Evolutionary conservation across 2,113 vertebrate species (phyloP), one percentile per base, ranked within the genome.

Genomic region (Corythaeola cristata): DNA sequence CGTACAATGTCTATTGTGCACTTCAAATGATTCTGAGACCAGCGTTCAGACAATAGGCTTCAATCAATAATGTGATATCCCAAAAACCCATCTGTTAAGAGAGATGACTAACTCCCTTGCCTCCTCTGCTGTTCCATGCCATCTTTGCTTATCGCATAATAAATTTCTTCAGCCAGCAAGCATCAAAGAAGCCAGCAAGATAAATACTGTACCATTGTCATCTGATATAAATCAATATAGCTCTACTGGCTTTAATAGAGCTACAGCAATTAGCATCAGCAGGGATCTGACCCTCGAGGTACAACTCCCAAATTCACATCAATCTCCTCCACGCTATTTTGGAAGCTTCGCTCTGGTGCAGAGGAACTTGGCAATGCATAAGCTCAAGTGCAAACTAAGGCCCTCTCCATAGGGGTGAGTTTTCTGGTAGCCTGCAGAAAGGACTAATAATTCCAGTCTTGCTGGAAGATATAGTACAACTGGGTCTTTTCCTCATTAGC

Each of bases 21-120:
- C 76, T 72, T 87, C 68, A 86, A 82, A 75, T 23, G 68, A 72
- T 47, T 58, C 47, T 4, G 7, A 64, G 64, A 86, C 13, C 83
- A 68, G 41, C 0, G 1, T 39, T 89, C 84, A 52, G 50, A 89
- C 53, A 84, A 47, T 3, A 76, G 68, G 33, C 74, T 90, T 75
- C 93, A 89, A n/a, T 77, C 88, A 66, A 33, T 23, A 89, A 89
- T 1, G 20, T 3, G 12, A 30, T 41, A 85, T 66, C 92, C 76
- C 84, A 12, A 90, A 89, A 81, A 2, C 73, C 96, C 95, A 97
- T 96, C 92, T 96, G 90, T 78, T 72, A 10, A 49, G 72, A 89
- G 90, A 89, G 90, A 90, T 92, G 95, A 96, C 68, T 97, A 94
- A 97, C 92, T 76, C 83, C 77, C 35, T 89, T 93, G 86, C 86